Percentiles rank a stretch among this genome's conserved stretches.
Evolutionary conservation across 2,113 vertebrate genomes (phyloP).

Genomic region (Osmerus mordax): DNA sequence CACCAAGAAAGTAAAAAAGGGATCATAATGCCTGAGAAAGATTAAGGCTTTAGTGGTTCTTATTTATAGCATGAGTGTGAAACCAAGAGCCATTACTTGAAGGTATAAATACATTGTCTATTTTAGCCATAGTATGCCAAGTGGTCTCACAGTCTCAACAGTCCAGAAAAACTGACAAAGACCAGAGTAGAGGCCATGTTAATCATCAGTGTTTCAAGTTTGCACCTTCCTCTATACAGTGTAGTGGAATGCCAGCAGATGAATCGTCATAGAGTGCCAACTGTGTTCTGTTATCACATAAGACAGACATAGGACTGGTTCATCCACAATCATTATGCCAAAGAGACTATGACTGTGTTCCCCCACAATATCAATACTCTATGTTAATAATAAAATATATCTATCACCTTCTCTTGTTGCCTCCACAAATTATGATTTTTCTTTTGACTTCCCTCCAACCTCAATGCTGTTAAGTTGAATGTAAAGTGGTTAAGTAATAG

Average conservation of each 20-base stretch:
- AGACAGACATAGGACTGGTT: too few species aligned
- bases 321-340: neutral
- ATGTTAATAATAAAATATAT: conserved; percentile 69
- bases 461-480: neutral
- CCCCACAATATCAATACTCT: conserved; percentile 40
- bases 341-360: conserved; percentile 2
- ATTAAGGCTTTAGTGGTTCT: conserved; percentile 9
- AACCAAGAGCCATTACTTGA: conserved; percentile 31
- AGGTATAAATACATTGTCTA: conserved; percentile 33
- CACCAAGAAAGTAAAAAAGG: conserved; percentile 62
- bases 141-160: conserved; percentile 21
- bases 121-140: neutral
- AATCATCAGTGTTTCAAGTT: conserved; percentile 32
- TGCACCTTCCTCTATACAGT: conserved; percentile 43
- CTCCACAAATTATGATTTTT: conserved; percentile 1
- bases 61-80: conserved; percentile 50
- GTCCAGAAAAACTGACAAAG: neutral
- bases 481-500: neutral
- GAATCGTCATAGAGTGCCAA: neutral
- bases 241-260: conserved; percentile 37
- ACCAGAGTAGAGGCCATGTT: conserved; percentile 22
- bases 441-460: neutral
- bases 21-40: conserved; percentile 17
- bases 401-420: conserved; percentile 46
- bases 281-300: too few species aligned